Base-by-base conservation (phyloP, 2,797 vertebrate species). In the Acrossocheilus fasciatus region DNA sequence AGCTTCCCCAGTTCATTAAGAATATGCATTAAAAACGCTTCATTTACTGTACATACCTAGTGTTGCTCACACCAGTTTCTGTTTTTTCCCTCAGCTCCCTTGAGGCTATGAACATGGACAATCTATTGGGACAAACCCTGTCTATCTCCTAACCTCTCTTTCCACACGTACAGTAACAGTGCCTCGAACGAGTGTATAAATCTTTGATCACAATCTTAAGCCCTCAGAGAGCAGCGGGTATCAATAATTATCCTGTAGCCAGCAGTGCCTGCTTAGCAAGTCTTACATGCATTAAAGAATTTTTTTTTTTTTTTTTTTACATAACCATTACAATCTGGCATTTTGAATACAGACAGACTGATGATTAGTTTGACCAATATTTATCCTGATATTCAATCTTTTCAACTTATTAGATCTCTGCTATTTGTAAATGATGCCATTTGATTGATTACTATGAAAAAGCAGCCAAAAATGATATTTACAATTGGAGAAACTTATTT, bases 181-280 rank as follows among this genome's bases (percentile, higher is more conserved):
- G 41, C 36, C 66, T 69, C 45, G 14, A 47, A 69, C 23, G 26
- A 81, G 78, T 45, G 43, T 70, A 66, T 66, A 83, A 72, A 72
- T 72, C 45, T 76, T 77, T 73, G 68, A 66, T 80, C 50, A 84
- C 77, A 86, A 18, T 86, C 41, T 50, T 34, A 36, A 45, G 14
- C 20, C 64, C 39, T 59, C 23, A 41, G 64, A 75, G 79, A 82
- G 62, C 54, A 36, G 57, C 52, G 18, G 47, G 64, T 80, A 74
- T 83, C 74, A 59, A 80, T 79, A 83, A 80, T 78, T 66, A 85
- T 66, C 18, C 17, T 86, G 39, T 30, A 80, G 69, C 54, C 64
- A 83, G 23, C 26, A 36, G 75, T 47, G 50, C 50, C 41, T 82
- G 34, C 70, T 76, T 43, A 26, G 45, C 23, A 47, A 41, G n/a